phyloP scores from a whole-genome alignment of 2,797 vertebrate genomes.

The Hyperoplus immaculatus region DNA sequence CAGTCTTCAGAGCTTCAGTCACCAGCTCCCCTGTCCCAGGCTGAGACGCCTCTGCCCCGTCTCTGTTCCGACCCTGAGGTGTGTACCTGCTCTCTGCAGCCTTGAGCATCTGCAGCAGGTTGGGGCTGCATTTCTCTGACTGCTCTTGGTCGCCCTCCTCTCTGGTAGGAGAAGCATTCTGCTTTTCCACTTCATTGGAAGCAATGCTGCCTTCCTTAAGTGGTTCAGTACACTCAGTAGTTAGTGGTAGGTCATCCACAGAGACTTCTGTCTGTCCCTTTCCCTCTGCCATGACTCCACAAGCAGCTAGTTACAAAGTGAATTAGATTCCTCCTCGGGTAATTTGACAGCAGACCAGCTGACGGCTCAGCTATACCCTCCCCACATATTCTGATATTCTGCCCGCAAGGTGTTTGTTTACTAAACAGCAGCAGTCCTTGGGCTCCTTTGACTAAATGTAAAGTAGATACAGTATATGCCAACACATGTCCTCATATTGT shows the following conservation, averaged over 20 bases:
- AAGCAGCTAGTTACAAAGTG: conserved; percentile 20
- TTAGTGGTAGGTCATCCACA: conserved; percentile 25
- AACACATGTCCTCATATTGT: not conserved
- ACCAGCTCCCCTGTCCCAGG: conserved; percentile 18
- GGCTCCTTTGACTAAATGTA: conserved; percentile 52
- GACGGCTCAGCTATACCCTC: conserved; percentile 1
- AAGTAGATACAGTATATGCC: conserved; percentile 33
- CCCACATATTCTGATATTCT: conserved; percentile 51
- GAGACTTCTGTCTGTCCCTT: conserved; percentile 23
- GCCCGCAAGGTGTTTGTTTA: conserved; percentile 52
- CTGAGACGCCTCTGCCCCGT: conserved; percentile 6
- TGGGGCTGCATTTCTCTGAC: conserved; percentile 43
- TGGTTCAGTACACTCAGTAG: conserved; percentile 34
- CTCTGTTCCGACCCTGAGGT: conserved; percentile 21
- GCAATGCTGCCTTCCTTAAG: conserved; percentile 1
- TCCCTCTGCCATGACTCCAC: conserved; percentile 52
- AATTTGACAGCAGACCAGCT: conserved; percentile 8
- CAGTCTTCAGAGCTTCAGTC: conserved; percentile 66
- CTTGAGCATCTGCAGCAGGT: conserved; percentile 76
- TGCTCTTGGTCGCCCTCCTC: conserved; percentile 19
- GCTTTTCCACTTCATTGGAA: conserved; percentile 8
- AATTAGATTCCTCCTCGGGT: conserved; percentile 30
- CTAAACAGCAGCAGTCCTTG: conserved; percentile 63
- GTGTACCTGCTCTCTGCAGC: conserved; percentile 63
- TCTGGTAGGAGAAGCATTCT: not conserved